Base-by-base conservation (phyloP, 2,113 vertebrate species). In the Macquaria ambigua region DNA sequence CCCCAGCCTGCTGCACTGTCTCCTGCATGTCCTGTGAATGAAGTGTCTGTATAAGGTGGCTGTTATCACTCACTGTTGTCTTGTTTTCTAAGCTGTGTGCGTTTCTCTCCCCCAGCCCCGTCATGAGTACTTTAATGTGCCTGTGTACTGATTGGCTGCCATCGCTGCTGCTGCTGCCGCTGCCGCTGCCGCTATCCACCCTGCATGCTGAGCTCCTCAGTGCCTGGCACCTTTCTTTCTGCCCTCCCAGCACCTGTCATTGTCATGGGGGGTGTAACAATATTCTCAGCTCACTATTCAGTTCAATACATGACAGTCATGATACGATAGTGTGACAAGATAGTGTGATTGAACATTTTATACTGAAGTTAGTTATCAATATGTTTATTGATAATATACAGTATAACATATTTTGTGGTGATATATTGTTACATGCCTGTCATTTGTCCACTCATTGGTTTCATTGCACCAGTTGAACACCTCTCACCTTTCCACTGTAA, bases 41-140 rank as follows among this genome's bases (percentile, higher is more conserved):
- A 76, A 39, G 81, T 79, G 82, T 73, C 48, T 73, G 21, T 86
- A 37, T n/a, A 21, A 73, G 55, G 53, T 28, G 73, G 23, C 53
- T 82, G 50, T 75, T 59, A 25, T 25, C 18, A 58, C 62, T 55
- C 31, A 25, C 7, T 52, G 75, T 94, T 92, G 56, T 86, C 96
- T 93, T 52, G 75, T 94, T 92, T 59, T 86, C 96, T 93, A 86
- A 93, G 89, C 90, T 85, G 52, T 98, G 87, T 97, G 92, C 94
- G 82, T 98, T 96, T 99, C 96, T 98, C 96, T 97, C 90, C 93
- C 79, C 87, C 97, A 99, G 98, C 98, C 97, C 94, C 97, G 97
- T 84, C 98, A 99, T 96, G 98, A 99, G 96, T 99, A 98, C 97
- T 99, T 99, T 98, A 99, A 97, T 96, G 97, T 99, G 93, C 97